A percentile compares a stretch with the other conserved stretches of the same genome.
These are phyloP conservation scores for Urechis unicinctus DNA, from an alignment of 2,888 invertebrate species.

Conservation along the genomic window DNA sequence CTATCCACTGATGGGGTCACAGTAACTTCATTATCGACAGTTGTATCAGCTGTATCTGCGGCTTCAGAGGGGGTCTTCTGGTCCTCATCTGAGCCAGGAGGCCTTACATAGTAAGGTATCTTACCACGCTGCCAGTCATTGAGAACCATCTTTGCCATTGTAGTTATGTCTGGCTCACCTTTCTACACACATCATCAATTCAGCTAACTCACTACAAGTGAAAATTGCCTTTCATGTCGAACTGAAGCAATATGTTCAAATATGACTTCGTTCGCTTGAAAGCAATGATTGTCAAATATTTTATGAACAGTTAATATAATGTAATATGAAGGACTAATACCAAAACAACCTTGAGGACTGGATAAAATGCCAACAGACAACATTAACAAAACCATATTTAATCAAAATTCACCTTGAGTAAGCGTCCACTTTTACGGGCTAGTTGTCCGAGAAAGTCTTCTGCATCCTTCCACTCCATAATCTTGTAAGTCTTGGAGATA, in stretches of 20 bases:
- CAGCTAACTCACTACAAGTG: background rate
- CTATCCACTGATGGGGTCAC: background rate
- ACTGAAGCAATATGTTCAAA: too few species aligned
- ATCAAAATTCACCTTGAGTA: slow-evolving; percentile 80
- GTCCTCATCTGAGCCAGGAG: slow-evolving; percentile 54
- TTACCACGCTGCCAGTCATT: slow-evolving; percentile 99
- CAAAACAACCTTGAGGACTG: too few species aligned
- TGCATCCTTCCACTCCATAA: slow-evolving; percentile 66
- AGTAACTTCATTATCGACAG: background rate
- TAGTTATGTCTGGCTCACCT: slow-evolving; percentile 89
- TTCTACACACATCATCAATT: slow-evolving; percentile 53
- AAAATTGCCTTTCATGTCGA: too few species aligned
- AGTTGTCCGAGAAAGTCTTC: slow-evolving; percentile 87
- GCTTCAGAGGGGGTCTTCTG: slow-evolving; percentile 1
- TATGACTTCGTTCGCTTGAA: too few species aligned
- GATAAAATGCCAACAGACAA: background rate
- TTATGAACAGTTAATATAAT: too few species aligned
- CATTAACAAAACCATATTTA: background rate
- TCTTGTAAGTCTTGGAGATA: slow-evolving; percentile 80
- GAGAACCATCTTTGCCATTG: slow-evolving; percentile 86
- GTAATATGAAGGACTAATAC: too few species aligned
- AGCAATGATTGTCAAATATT: too few species aligned
- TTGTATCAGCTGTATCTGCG: slow-evolving; percentile 2
- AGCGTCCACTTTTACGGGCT: slow-evolving; percentile 77
- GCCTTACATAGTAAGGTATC: slow-evolving; percentile 86